phyloP scores from a whole-genome alignment of 2,888 invertebrate genomes.

The Pristionchus japonicus region DNA sequence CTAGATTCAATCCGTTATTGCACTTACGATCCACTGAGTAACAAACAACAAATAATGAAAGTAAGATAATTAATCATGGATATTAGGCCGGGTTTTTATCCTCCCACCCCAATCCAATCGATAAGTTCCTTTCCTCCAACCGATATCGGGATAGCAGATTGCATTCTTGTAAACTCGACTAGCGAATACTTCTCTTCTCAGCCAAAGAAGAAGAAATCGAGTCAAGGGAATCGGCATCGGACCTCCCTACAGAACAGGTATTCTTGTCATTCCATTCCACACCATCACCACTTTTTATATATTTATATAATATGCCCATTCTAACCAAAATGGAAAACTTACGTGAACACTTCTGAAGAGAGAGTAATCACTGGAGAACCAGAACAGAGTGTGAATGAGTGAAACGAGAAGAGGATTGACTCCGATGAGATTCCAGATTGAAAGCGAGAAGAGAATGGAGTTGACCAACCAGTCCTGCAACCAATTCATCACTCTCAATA shows the following conservation, averaged over 20 bases:
- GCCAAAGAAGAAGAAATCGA: slow-evolving; percentile 81
- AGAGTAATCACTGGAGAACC: slow-evolving; percentile 96
- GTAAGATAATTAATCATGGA: background rate
- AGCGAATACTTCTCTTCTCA: slow-evolving; percentile 85
- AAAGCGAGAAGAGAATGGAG: slow-evolving; percentile 85
- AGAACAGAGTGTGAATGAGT: slow-evolving; percentile 91
- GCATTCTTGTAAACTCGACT: slow-evolving; percentile 84
- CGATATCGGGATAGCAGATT: slow-evolving; percentile 88
- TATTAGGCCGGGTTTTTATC: slow-evolving; percentile 47
- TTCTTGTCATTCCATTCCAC: slow-evolving; percentile 75
- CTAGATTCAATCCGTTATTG: slow-evolving; percentile 38
- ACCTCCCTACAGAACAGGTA: background rate
- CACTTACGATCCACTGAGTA: slow-evolving; percentile 14
- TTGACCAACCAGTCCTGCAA: slow-evolving; percentile 25
- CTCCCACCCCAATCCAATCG: slow-evolving; percentile 93
- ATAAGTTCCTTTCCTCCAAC: slow-evolving; percentile 90
- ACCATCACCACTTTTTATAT: background rate
- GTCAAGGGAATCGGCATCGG: background rate
- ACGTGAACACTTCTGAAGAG: slow-evolving; percentile 89
- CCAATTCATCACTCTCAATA: too few relatives aligned
- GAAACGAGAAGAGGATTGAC: slow-evolving; percentile 86
- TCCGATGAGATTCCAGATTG: slow-evolving; percentile 87
- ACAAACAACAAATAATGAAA: slow-evolving; percentile 7
- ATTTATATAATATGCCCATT: background rate
- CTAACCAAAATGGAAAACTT: slow-evolving; percentile 49